Evolutionary conservation across 2,888 invertebrate genomes (phyloP), one percentile per base, ranked within the genome.

Genomic region (Dicycla oo): DNA sequence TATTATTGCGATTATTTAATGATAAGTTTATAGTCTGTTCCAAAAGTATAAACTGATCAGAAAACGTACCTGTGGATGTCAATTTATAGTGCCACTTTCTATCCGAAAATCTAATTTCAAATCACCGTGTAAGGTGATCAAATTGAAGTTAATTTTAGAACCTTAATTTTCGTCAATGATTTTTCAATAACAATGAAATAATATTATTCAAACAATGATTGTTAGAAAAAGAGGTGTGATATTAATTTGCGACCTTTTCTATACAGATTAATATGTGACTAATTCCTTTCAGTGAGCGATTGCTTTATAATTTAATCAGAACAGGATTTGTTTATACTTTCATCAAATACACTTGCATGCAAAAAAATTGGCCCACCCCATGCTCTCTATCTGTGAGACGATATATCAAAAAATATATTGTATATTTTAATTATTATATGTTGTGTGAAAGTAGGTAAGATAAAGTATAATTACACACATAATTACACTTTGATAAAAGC

Each of bases 11-110:
- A 47, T 26, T 3, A 23, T 7, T 47, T n/a, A n/a, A 47, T 63
- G n/a, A 49, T 49, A 67, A 65, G 66, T 11, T 26, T 26, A n/a
- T 49, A 51, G 15, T 51, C 15, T 51, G 13, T 23, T 51, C 15
- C 23, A 51, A 51, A 51, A 15, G 15, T 23, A 51, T 15, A n/a
- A n/a, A n/a, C 2, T 3, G 23, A 15, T 15, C 15, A 51, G 23
- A 51, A 51, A 13, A 23, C 13, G 2, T 23, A 51, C 13, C 23
- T 51, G 23, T 15, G 23, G 51, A 15, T 51, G 6, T 23, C 23
- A 26, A 51, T 51, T 51, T 51, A 0, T 51, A 23, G 13, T 23
- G 51, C 23, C 23, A 23, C 23, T 51, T 13, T 23, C 23, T 5
- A 34, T 3, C 38, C 0, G 38, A 38, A 38, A 38, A 8, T 38